Base-by-base conservation (phyloP, 2,888 invertebrate genomes). In the Apotomis turbidana region DNA sequence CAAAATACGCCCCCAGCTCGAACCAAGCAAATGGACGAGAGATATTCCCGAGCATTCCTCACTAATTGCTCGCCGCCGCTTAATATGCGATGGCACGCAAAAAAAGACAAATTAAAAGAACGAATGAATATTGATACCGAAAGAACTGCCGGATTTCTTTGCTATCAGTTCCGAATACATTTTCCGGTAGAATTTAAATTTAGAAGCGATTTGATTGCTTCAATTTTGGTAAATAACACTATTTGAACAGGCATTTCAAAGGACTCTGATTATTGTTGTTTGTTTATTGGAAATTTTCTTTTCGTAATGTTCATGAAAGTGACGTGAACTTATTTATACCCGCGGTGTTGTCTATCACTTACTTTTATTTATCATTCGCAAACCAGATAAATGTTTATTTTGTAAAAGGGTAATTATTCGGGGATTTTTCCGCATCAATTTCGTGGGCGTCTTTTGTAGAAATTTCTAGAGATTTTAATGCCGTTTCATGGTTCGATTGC, bases 41-140 rank as follows among this genome's bases (percentile, higher is more conserved):
- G 85, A 85, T 89, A 89, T 89, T 87, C 85, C 79, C 80, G 78
- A 81, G 83, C 88, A 87, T 89, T 89, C 84, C 85, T 81, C 86
- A 81, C 87, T 90, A 90, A 90, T 90, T 90, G 89, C 86, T 87
- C 78, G 72, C 78, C 79, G 79, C 80, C 83, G 81, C 80, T 88
- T 87, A 86, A 84, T 90, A 90, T 90, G 89, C 90, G 77, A 78
- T 77, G 87, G 85, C 89, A 90, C 88, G 90, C 81, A 81, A 85
- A 87, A 85, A 83, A 80, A 84, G 86, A 86, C 84, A 85, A 88
- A 87, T 85, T 86, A 84, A 86, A 87, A 86, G 79, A 86, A 87
- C 85, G 79, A 83, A 86, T 87, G 86, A 88, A 89, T 89, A 86
- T 87, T 85, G 79, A 86, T 84, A 79, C 76, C 64, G 71, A 76